Evolutionary conservation across 53 echinoderm and acorn worm species (phyloP).

Genomic region (Arbacia lixula): DNA sequence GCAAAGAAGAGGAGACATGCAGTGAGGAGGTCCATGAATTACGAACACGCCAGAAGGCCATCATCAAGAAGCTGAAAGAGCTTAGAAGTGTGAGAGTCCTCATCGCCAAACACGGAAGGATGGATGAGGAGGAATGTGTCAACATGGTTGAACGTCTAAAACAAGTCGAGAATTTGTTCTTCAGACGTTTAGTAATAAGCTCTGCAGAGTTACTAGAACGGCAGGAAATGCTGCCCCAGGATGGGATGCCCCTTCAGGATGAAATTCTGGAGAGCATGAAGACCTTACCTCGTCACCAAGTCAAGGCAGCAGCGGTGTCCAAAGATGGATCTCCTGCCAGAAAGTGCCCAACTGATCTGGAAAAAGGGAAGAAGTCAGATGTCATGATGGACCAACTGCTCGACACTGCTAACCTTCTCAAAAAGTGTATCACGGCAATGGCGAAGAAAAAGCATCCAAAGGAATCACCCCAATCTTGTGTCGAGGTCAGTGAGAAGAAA

Average conservation of each 20-base stretch:
- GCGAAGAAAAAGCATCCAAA: not conserved
- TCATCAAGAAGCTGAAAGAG: conserved; percentile 18
- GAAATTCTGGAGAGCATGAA: too few relatives aligned
- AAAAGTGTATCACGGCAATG: conserved; percentile 38
- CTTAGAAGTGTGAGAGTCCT: conserved; percentile 27
- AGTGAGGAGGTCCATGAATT: not conserved
- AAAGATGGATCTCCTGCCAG: too few relatives aligned
- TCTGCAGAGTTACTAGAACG: conserved; percentile 1
- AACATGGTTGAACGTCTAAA: conserved; percentile 17
- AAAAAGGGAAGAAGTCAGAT: conserved; percentile 8
- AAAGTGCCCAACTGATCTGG: too few relatives aligned
- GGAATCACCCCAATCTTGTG: too few relatives aligned
- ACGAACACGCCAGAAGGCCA: conserved; percentile 4
- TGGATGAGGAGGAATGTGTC: conserved; percentile 18
- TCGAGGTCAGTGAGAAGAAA: not conserved
- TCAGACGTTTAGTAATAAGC: conserved; percentile 4
- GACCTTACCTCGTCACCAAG: too few relatives aligned
- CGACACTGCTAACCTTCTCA: conserved; percentile 14
- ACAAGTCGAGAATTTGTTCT: conserved; percentile 35
- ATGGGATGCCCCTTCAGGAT: too few relatives aligned
- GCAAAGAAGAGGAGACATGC: not conserved
- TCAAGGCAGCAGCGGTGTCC: too few relatives aligned
- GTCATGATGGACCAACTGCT: conserved; percentile 14
- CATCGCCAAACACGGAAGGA: conserved; percentile 30
- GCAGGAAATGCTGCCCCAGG: not conserved